Base-by-base conservation (phyloP, 2,888 invertebrate genomes). In the Embidobia sp. region DNA sequence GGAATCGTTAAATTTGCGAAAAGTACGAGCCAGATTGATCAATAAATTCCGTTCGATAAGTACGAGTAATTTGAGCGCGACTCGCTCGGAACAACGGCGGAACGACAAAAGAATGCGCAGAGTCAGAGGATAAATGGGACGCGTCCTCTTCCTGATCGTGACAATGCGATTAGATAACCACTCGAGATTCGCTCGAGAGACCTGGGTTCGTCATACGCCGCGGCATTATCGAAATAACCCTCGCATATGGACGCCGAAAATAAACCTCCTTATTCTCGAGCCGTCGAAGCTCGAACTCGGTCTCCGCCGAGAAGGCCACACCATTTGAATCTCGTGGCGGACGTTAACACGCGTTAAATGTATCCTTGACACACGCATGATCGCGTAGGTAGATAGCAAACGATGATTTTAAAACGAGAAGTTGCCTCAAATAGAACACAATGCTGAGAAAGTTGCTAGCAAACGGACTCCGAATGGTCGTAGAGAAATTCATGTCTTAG, bases 191-290 rank as follows among this genome's bases (percentile, higher is more conserved):
- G 78, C 79, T 73, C 72, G 69, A 74, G 77, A 77, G 78, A 75
- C 72, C 44, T 51, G 70, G 61, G 64, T 78, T 78, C 57, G 57
- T 67, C 63, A 31, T 79, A 73, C 42, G 70, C 75, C 75, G 72
- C 78, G 64, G 83, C 78, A 80, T 82, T 81, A 83, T 88, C 85
- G 88, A 88, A 88, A 88, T 88, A 88, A 87, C 86, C 83, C 82
- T 84, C 88, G 84, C 89, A 89, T 89, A 88, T 89, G 88, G 87
- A 84, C 80, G 85, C 85, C 87, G 80, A 88, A 89, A 89, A 89
- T 89, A 89, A 89, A 88, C 88, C 82, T 85, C 81, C 87, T 87
- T 86, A 88, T 87, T 88, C 84, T 83, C 87, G 85, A 87, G 84
- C 81, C 86, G 84, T 85, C 84, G 85, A 85, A 84, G 79, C 79